Evolutionary conservation across 2,888 invertebrate genomes (phyloP).

Genomic region (Lamellibrachia columna): DNA sequence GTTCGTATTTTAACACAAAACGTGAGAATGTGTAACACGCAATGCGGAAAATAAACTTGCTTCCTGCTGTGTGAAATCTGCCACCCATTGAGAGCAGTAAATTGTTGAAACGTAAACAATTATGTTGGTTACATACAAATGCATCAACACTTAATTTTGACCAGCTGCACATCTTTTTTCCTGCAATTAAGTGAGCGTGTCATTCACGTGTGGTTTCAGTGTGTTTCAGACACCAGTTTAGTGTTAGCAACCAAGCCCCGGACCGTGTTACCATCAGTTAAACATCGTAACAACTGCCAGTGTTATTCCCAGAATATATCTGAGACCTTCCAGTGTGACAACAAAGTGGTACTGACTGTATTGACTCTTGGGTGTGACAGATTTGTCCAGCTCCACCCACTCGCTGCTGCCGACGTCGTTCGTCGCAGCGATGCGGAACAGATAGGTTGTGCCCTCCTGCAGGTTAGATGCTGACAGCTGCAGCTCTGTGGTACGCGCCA

Average conservation of each 20-base stretch:
- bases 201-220: not conserved
- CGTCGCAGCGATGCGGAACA: constrained; percentile 42
- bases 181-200: not conserved
- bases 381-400: constrained; percentile 55
- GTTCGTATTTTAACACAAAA: not conserved
- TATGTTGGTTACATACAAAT: not conserved
- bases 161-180: not conserved
- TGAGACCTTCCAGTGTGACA: not conserved
- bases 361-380: constrained; percentile 49
- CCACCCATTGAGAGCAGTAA: not conserved
- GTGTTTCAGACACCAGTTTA: not conserved
- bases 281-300: not conserved
- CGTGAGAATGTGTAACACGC: not conserved
- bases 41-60: not conserved
- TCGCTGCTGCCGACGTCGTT: constrained; percentile 79
- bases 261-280: not conserved
- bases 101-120: not conserved
- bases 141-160: not conserved
- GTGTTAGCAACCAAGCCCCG: not conserved
- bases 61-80: not conserved
- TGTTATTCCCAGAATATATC: not conserved
- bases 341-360: constrained; percentile 31
- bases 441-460: constrained; percentile 29
- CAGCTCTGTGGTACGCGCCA: constrained; percentile 34
- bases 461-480: constrained; percentile 30